These are phyloP conservation scores for Ichneumon xanthorius DNA, from an alignment of 2,888 invertebrate genomes.

Conservation along the genomic window DNA sequence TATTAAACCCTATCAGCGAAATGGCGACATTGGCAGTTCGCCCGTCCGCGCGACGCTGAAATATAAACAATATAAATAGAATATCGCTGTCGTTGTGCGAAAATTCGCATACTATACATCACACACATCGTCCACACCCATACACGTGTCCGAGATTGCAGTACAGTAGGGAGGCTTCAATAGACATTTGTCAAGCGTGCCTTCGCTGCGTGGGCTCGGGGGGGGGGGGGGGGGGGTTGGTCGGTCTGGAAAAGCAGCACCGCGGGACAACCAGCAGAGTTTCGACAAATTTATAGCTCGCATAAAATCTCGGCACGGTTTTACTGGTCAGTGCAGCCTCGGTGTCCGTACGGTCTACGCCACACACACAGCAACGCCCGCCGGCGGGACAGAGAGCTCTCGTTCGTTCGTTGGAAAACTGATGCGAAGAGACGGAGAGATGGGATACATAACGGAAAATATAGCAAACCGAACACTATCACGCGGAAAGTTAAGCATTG, in stretches of 20 bases:
- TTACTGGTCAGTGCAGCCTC: conserved; percentile 45
- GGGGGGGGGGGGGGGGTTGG: background rate
- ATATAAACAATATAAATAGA: background rate
- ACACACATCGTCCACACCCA: too few relatives aligned
- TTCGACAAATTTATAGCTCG: conserved; percentile 68
- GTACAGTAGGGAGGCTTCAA: conserved; percentile 46
- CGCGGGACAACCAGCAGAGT: conserved; percentile 65
- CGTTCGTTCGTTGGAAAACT: background rate
- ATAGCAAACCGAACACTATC: conserved; percentile 51
- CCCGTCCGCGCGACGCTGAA: conserved; percentile 11
- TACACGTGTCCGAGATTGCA: background rate
- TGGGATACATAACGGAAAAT: conserved; percentile 25
- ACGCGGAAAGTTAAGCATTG: conserved; percentile 65
- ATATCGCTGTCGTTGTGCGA: background rate
- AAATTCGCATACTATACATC: background rate
- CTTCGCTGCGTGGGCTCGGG: background rate
- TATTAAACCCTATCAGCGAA: conserved; percentile 46
- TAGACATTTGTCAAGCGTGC: conserved; percentile 65
- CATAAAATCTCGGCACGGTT: conserved; percentile 67
- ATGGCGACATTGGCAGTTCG: conserved; percentile 49
- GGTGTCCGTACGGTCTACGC: background rate
- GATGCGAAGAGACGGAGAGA: background rate
- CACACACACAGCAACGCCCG: background rate
- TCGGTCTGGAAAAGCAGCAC: conserved; percentile 50
- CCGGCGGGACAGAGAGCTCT: conserved; percentile 3